Percentiles rank a stretch among this genome's conserved stretches.
These are phyloP conservation scores for Turritopsis dohrnii DNA, from an alignment of 30 jellyfish, hydroid and myxozoan species.

Conservation along the genomic window DNA sequence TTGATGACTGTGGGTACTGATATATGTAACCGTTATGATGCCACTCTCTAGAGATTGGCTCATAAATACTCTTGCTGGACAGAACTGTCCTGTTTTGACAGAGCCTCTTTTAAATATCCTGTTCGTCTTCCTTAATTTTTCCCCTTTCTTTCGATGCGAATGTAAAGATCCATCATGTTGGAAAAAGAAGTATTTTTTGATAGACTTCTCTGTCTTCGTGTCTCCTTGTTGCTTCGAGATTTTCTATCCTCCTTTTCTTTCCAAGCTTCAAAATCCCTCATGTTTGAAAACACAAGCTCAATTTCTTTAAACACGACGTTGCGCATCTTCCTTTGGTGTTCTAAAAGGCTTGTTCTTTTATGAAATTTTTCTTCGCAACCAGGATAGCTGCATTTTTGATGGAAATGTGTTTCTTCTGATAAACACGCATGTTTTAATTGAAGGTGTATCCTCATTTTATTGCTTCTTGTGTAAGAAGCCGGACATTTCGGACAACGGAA, in stretches of 20 bases:
- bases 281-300: not conserved
- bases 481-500: too few species aligned
- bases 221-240: not conserved
- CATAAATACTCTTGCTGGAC: not conserved
- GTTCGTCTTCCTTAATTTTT: not conserved
- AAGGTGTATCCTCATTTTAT: too few species aligned
- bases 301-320: not conserved
- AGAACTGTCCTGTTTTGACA: not conserved
- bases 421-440: not conserved
- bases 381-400: not conserved
- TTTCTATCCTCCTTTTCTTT: not conserved
- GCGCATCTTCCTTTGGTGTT: too few species aligned
- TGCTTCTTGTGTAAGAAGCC: too few species aligned
- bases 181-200: not conserved
- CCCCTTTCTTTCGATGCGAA: not conserved
- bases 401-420: not conserved
- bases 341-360: too few species aligned
- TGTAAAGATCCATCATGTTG: not conserved
- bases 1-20: not conserved
- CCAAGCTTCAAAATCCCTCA: not conserved
- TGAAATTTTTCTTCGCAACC: conserved; percentile 10
- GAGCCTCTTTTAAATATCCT: not conserved
- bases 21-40: not conserved
- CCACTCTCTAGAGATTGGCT: not conserved
- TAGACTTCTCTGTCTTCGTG: not conserved